Base-by-base conservation (phyloP, 2,888 invertebrate species). In the Agelastica alni region DNA sequence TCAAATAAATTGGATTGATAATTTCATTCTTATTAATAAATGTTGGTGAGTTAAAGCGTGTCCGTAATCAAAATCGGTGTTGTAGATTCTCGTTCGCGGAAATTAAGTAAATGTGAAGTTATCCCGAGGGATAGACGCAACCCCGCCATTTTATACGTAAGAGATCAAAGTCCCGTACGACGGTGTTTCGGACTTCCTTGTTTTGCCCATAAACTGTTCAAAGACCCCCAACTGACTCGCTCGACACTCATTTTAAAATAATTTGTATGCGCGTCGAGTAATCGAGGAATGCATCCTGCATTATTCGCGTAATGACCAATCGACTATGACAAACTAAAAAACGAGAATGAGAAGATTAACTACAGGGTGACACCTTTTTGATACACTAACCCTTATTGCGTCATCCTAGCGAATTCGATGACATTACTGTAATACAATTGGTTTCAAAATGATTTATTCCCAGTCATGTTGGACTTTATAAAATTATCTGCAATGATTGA, bases 251-350 rank as follows among this genome's bases (percentile, higher is more conserved):
- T 55, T 56, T n/a, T 52, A 48, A 34, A 31, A 32, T 49, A 32
- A 56, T 49, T 49, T 45, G 52, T 45, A 56, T 53, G 48, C 51
- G 22, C 31, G 41, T 18, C 44, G 44, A 28, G 51, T 53, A 53
- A 57, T 47, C 41, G 49, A 30, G 46, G 53, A 57, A 53, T 53
- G 57, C 42, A 51, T 51, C 42, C 52, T 53, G 51, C 46, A 51
- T 49, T 57, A 57, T 53, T 53, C 56, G 52, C 39, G 46, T 46
- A 37, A 53, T 46, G 43, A 43, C 53, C 34, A 51, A 36, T 49
- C 49, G 51, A 22, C 43, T 13, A 12, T 32, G 14, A 26, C 45
- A 28, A 32, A 37, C 39, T 12, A 13, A 26, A 9, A 4, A 37
- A 3, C 22, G 37, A 26, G 26, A 47, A 22, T 12, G 37, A 47